Percentiles rank a stretch among this genome's conserved stretches.
phyloP scores from a whole-genome alignment of 2,113 vertebrate species.

The Anser brachyrhynchus region DNA sequence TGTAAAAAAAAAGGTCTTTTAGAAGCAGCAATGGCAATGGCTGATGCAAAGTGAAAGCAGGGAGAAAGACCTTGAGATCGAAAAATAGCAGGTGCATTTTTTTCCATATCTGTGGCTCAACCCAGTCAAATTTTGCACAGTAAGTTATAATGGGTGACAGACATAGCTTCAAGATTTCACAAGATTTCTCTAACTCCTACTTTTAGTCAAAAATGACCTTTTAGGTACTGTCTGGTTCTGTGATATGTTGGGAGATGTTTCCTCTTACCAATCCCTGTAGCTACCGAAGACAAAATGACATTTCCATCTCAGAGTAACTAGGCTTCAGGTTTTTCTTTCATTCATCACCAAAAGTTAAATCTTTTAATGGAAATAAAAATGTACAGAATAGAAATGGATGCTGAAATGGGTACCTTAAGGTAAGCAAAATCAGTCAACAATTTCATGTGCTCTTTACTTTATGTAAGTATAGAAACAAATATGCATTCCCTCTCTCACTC shows the following conservation, averaged over 20 bases:
- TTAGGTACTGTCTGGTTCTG: background rate
- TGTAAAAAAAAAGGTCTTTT: background rate
- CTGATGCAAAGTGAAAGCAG: background rate
- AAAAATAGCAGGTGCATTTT: background rate
- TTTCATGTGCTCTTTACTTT: background rate
- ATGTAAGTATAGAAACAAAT: background rate
- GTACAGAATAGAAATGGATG: background rate
- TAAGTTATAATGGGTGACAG: background rate
- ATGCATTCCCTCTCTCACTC: background rate
- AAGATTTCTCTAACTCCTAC: background rate
- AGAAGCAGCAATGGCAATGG: background rate
- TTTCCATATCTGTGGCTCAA: background rate
- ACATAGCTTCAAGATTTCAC: background rate
- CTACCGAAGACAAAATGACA: background rate
- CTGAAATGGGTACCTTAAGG: background rate
- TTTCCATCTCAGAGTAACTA: background rate
- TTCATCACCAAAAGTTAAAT: background rate
- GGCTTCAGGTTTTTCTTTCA: background rate
- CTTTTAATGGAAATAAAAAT: background rate
- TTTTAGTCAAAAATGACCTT: background rate
- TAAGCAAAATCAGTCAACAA: background rate
- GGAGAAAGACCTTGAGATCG: background rate
- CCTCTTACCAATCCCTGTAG: background rate
- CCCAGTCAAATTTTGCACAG: background rate
- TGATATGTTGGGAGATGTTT: rapidly evolving